Evolutionary conservation across 1,140 invertebrate genomes (phyloP).

Genomic region (Eupeodes corollae): DNA sequence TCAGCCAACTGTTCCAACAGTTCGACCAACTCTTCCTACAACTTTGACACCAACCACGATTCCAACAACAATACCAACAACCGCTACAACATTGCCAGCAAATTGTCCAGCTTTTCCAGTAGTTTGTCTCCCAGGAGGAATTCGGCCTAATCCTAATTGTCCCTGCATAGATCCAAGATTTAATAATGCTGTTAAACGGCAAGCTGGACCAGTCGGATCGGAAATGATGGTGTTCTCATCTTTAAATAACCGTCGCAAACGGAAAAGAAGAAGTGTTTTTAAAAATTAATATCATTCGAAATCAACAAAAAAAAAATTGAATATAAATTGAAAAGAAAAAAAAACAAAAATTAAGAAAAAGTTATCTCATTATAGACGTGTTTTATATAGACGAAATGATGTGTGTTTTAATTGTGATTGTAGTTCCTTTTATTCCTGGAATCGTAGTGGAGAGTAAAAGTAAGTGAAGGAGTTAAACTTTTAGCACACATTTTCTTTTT

Average conservation of each 20-base stretch:
- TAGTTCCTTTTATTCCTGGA: too few species aligned
- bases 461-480: too few species aligned
- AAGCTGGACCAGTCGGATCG: constrained; percentile 8
- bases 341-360: too few species aligned
- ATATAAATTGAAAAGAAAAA: neutral
- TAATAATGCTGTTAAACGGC: constrained; percentile 6
- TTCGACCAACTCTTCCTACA: constrained; percentile 20
- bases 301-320: neutral
- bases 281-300: too few species aligned
- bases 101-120: constrained; percentile 24
- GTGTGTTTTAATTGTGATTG: too few species aligned
- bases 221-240: constrained; percentile 30
- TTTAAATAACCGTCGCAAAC: constrained; percentile 20
- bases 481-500: too few species aligned
- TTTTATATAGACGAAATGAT: too few species aligned
- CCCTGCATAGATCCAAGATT: constrained; percentile 32
- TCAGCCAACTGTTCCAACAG: constrained; percentile 15
- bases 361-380: too few species aligned
- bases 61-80: constrained; percentile 4
- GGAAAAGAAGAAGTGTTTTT: constrained; percentile 12
- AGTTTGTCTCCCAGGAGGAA: constrained; percentile 22
- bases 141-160: constrained; percentile 22
- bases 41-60: constrained; percentile 12
- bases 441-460: too few species aligned
- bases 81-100: constrained; percentile 7